Evolutionary conservation across 2,888 invertebrate species (phyloP).

Genomic region (Andrena minutula): DNA sequence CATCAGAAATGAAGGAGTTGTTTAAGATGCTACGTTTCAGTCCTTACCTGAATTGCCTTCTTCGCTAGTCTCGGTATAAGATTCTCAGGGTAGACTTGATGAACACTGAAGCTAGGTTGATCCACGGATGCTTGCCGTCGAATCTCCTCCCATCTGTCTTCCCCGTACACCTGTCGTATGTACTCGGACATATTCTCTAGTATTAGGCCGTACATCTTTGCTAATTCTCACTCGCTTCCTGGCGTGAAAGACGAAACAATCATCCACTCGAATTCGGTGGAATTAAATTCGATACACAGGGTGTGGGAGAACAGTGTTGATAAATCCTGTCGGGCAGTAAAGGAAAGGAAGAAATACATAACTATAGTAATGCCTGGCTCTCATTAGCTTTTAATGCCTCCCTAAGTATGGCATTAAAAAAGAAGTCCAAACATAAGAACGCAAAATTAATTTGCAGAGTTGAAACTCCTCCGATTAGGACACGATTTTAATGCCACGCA

Average conservation of each 20-base stretch:
- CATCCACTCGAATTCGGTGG: not conserved
- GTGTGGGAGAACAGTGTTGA: no score
- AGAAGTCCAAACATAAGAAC: no score
- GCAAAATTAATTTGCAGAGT: no score
- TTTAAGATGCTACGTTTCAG: not conserved
- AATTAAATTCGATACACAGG: not conserved
- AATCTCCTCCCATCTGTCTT: slow-evolving; percentile 97
- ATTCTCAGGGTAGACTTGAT: slow-evolving; percentile 97
- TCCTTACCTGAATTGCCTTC: slow-evolving; percentile 92
- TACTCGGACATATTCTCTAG: slow-evolving; percentile 97
- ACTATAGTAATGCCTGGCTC: no score
- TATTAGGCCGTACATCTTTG: slow-evolving; percentile 96
- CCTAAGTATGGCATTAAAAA: no score
- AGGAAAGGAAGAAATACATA: no score
- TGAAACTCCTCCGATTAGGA: not conserved
- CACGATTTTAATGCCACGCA: no score
- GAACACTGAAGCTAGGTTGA: slow-evolving; percentile 94
- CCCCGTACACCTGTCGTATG: slow-evolving; percentile 96
- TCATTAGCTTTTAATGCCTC: no score
- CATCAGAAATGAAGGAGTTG: not conserved
- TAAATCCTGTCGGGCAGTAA: no score
- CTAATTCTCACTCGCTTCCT: slow-evolving; percentile 52
- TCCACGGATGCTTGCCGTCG: slow-evolving; percentile 94
- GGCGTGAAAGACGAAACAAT: not conserved
- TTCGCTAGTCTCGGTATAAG: slow-evolving; percentile 93